Base-by-base conservation (phyloP, 1,140 invertebrate species). In the Wiebesia pumilae region DNA sequence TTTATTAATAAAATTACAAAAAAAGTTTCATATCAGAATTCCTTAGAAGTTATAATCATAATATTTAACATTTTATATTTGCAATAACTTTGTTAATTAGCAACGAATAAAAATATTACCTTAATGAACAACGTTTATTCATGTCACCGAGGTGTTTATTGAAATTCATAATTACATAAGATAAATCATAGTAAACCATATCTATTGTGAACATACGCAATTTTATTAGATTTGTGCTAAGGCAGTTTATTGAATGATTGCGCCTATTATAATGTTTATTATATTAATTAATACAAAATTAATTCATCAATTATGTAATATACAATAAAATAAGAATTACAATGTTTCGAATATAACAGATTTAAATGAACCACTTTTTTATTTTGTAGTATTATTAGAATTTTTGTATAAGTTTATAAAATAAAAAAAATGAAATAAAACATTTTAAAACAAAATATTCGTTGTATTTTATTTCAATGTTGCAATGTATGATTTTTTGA, bases 111-210 rank as follows among this genome's bases (percentile, higher is more conserved):
- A 47, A 47, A 47, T 47, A 12, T 47, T 47, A 14, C 19, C 51
- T 16, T 54, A 19, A 54, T 54, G 2, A 54, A 54, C 51, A 19
- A 19, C 51, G 2, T 21, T 54, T 54, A 54, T 54, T 54, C 51
- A 54, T 54, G 7, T 21, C 3, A 16, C 19, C 51, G 16, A 54
- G 3, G 10, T n/a, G 51, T 54, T 54, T 16, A 54, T 54, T 16
- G 16, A 54, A n/a, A 73, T 73, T 73, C 19, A 73, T 73, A 73
- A 75, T 75, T 75, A 75, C 27, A n/a, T 75, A 75, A 75, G 10
- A 12, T 43, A 43, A 75, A 75, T 43, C 7, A 3, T 43, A 10
- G 19, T 12, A 75, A 43, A 16, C 24, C 2, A 43, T 43, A 0
- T 75, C n/a, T 75, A 75, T 43, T 73, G 1, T 73, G 21, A 2